Percentiles rank a stretch among this genome's conserved stretches.
These are phyloP conservation scores for Bembecia ichneumoniformis DNA, from an alignment of 2,888 invertebrate species.

Conservation along the genomic window DNA sequence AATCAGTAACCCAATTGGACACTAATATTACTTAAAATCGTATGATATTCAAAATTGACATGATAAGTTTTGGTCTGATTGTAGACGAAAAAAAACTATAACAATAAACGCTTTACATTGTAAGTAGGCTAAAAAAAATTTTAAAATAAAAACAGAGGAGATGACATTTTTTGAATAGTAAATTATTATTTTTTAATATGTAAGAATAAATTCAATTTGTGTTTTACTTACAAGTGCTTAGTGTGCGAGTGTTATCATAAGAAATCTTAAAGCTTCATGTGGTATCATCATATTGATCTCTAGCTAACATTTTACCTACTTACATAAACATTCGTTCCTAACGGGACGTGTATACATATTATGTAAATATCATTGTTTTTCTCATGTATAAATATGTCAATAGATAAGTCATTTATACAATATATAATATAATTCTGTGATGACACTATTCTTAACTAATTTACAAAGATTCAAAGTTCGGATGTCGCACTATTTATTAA, in stretches of 20 bases:
- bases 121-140: neutral
- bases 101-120: neutral
- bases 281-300: constrained; percentile 64
- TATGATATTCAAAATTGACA: constrained; percentile 66
- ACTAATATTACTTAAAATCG: constrained; percentile 46
- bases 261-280: constrained; percentile 73
- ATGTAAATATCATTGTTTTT: constrained; percentile 67
- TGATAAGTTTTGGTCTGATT: constrained; percentile 52
- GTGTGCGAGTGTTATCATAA: constrained; percentile 71
- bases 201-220: constrained; percentile 1
- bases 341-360: constrained; percentile 72
- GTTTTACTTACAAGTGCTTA: constrained; percentile 54
- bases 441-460: constrained; percentile 61
- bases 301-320: constrained; percentile 65
- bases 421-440: constrained; percentile 68
- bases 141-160: neutral
- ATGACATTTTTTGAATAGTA: neutral
- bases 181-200: neutral
- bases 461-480: constrained; percentile 70
- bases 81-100: constrained; percentile 19
- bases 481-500: constrained; percentile 65
- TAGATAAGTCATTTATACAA: constrained; percentile 64
- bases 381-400: constrained; percentile 70
- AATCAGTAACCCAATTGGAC: constrained; percentile 37
- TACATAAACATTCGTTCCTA: constrained; percentile 71